These are phyloP conservation scores for Holcopasites calliopsidis DNA, from an alignment of 1,140 invertebrate genomes.

Conservation along the genomic window DNA sequence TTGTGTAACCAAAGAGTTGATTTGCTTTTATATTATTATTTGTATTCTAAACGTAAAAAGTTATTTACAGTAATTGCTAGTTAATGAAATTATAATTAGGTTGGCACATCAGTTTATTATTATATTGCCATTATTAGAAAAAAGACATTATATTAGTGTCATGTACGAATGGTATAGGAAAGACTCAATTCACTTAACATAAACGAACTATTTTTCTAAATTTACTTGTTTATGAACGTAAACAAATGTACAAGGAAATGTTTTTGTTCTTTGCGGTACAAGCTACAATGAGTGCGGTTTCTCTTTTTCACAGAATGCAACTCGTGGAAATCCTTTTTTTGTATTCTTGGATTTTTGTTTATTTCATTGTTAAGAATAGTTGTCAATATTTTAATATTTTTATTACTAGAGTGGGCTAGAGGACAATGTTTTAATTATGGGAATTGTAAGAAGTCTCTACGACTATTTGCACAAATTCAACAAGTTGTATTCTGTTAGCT, in stretches of 20 bases:
- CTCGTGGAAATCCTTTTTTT: no score
- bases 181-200: conserved; percentile 14
- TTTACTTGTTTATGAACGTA: conserved; percentile 28
- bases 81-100: conserved; percentile 35
- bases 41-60: conserved; percentile 20
- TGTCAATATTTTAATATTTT: no score
- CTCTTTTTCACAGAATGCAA: conserved; percentile 17
- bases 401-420: no score
- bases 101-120: conserved; percentile 24
- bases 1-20: conserved; percentile 54
- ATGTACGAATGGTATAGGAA: conserved; percentile 14
- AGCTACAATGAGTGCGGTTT: conserved; percentile 1
- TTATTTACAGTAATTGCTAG: conserved; percentile 26
- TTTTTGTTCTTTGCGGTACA: background rate
- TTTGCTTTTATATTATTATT: conserved; percentile 33
- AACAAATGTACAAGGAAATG: background rate
- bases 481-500: conserved; percentile 29
- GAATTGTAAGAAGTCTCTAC: no score
- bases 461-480: no score
- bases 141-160: conserved; percentile 46
- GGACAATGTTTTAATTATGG: no score
- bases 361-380: background rate
- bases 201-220: conserved; percentile 41
- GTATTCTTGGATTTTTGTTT: background rate
- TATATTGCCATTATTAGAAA: conserved; percentile 36